Percentiles rank a stretch among this genome's conserved stretches.
phyloP scores from a whole-genome alignment of 1,140 invertebrate species.

The Onthophagus taurus region DNA sequence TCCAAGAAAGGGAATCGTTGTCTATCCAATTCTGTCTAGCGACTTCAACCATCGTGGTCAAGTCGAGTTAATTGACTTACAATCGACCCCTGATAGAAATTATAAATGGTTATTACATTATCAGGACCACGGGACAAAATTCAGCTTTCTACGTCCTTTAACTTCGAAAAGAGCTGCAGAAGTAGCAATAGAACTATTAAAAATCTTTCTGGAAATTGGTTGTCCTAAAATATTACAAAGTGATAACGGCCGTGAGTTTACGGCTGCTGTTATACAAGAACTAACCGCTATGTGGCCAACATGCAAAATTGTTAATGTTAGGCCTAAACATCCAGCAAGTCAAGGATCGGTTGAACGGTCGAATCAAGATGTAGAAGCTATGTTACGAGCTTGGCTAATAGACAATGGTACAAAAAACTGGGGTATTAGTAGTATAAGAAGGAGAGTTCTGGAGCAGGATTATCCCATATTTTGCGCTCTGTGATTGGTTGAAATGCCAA shows the following conservation, averaged over 20 bases:
- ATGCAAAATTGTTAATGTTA: constrained; percentile 25
- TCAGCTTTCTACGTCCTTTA: constrained; percentile 26
- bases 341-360: constrained; percentile 20
- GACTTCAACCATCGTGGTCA: constrained; percentile 11
- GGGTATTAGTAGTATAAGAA: no score
- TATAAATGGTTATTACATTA: constrained; percentile 34
- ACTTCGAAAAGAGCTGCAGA: constrained; percentile 26
- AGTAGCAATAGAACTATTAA: constrained; percentile 11
- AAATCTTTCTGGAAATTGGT: constrained; percentile 11
- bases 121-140: constrained; percentile 36
- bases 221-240: constrained; percentile 35
- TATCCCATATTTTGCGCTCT: no score
- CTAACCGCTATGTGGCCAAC: constrained; percentile 27
- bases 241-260: constrained; percentile 30
- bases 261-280: constrained; percentile 31
- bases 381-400: constrained; percentile 22
- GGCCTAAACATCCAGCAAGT: constrained; percentile 20
- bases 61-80: constrained; percentile 20
- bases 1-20: constrained; percentile 8
- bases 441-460: no score
- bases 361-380: constrained; percentile 23
- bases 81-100: constrained; percentile 27
- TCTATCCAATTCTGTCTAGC: constrained; percentile 7
- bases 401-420: constrained; percentile 22
- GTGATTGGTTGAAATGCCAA: no score